Conservation (phyloP, 1,140 invertebrate genomes). For the Mya arenaria region DNA sequence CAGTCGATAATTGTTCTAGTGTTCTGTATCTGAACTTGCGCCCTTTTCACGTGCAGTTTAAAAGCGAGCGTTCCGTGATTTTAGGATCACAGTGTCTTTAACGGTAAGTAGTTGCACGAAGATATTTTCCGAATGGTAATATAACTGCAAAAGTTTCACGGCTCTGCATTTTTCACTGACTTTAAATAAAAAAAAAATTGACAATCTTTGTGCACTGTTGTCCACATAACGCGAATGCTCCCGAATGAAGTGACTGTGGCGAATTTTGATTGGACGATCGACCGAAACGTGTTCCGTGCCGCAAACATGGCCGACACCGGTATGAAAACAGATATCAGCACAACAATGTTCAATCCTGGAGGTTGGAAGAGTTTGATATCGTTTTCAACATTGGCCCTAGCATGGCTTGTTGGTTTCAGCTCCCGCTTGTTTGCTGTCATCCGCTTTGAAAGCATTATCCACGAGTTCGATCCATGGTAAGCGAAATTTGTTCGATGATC, state of each 20-base stretch:
- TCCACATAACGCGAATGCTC: too few relatives aligned
- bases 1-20: too few relatives aligned
- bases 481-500: conserved; percentile 68
- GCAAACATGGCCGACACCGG: conserved; percentile 79
- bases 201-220: too few relatives aligned
- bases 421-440: conserved; percentile 99
- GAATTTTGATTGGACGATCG: conserved; percentile 69
- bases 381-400: conserved; percentile 92
- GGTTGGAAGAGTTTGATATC: conserved; percentile 86
- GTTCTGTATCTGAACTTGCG: too few relatives aligned
- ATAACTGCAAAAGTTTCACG: too few relatives aligned
- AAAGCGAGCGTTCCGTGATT: too few relatives aligned
- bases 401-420: conserved; percentile 98
- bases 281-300: conserved; percentile 66
- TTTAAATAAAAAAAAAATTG: too few relatives aligned
- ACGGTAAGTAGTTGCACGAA: too few relatives aligned
- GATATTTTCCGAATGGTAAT: too few relatives aligned
- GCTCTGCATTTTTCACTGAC: too few relatives aligned
- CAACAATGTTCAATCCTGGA: conserved; percentile 79
- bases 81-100: too few relatives aligned
- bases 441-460: conserved; percentile 99
- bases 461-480: conserved; percentile 99
- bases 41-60: too few relatives aligned
- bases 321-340: conserved; percentile 76
- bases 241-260: conserved; percentile 60